A percentile compares a stretch with the other conserved stretches of the same genome.
Evolutionary conservation across 2,113 vertebrate genomes (phyloP).

Genomic region (Erythrocebus patas): DNA sequence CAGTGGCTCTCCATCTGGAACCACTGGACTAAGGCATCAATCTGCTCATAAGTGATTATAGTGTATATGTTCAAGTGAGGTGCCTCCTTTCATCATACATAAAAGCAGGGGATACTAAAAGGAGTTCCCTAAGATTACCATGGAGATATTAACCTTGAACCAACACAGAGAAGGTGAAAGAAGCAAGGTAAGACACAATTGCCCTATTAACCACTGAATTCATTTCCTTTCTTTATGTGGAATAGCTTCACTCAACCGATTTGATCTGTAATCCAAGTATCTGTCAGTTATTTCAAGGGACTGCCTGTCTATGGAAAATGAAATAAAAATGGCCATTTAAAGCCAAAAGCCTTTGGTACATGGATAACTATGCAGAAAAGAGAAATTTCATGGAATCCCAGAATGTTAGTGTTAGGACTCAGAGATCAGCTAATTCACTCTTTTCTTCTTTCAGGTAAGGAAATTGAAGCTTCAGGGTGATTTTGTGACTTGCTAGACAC

Average conservation of each 20-base stretch:
- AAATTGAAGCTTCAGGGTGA: background rate
- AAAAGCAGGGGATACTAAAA: background rate
- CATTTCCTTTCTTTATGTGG: slow-evolving; percentile 69
- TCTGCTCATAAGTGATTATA: background rate
- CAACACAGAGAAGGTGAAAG: background rate
- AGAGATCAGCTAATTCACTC: background rate
- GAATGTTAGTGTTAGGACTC: background rate
- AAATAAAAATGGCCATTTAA: slow-evolving; percentile 66
- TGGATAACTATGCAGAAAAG: slow-evolving; percentile 4
- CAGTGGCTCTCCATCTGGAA: background rate
- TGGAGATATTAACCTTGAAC: background rate
- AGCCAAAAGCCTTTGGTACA: slow-evolving; percentile 13
- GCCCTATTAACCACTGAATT: slow-evolving; percentile 28
- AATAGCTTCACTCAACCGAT: slow-evolving; percentile 57
- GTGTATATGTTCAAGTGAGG: background rate
- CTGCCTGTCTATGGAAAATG: slow-evolving; percentile 50
- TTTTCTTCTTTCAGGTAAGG: background rate
- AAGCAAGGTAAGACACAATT: background rate
- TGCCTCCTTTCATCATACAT: background rate
- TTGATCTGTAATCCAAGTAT: slow-evolving; percentile 31
- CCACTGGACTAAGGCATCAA: background rate
- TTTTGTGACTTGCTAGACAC: background rate
- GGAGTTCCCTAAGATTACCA: background rate
- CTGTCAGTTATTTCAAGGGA: slow-evolving; percentile 53
- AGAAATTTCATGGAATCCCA: background rate